Percentiles rank a stretch among this genome's conserved stretches.
Evolutionary conservation across 1,140 invertebrate species (phyloP).

Genomic region (Diachasma alloeum): DNA sequence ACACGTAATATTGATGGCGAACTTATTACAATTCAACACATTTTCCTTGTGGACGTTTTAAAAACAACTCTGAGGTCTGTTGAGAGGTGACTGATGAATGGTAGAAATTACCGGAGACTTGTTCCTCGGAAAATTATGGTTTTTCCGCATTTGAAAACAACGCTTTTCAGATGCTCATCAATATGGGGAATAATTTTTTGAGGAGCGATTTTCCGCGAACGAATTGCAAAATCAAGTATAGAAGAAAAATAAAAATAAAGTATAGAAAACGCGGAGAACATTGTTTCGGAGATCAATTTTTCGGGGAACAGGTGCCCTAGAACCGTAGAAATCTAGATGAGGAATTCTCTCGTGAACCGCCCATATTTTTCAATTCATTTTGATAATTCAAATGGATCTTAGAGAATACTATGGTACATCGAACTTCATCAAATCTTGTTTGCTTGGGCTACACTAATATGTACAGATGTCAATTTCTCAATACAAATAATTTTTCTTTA

Average conservation of each 20-base stretch:
- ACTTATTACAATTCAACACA: not conserved
- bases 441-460: constrained; percentile 1
- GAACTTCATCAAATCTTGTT: not conserved
- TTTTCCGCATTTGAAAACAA: too few relatives aligned
- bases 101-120: not conserved
- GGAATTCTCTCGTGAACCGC: not conserved
- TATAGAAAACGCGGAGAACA: too few relatives aligned
- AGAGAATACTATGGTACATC: constrained; percentile 8
- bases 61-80: not conserved
- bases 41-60: not conserved
- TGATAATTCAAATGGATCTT: not conserved
- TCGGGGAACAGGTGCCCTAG: too few relatives aligned
- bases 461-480: not conserved
- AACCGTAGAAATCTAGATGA: not conserved
- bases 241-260: too few relatives aligned
- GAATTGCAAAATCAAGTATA: too few relatives aligned
- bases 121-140: too few relatives aligned
- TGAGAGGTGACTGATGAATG: not conserved
- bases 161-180: too few relatives aligned
- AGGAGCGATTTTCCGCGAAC: not conserved
- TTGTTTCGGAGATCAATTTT: too few relatives aligned
- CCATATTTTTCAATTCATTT: not conserved
- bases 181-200: too few relatives aligned
- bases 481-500: not conserved
- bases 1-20: not conserved